Percentiles rank a stretch among this genome's conserved stretches.
Evolutionary conservation across 2,797 vertebrate genomes (phyloP).

Genomic region (Meriones psammophilus): DNA sequence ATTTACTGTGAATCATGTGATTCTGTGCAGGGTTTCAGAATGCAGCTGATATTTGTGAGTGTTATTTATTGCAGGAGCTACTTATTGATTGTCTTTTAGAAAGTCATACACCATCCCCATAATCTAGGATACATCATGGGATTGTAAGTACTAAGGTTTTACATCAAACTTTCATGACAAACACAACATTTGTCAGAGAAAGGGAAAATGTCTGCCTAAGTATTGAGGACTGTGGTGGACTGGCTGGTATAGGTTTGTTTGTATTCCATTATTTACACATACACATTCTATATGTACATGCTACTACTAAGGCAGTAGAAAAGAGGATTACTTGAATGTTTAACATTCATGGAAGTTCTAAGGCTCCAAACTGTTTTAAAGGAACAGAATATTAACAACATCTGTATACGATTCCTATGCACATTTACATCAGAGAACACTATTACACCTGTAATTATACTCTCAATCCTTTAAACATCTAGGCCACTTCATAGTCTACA

Average conservation of each 20-base stretch:
- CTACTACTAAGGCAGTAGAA: neutral
- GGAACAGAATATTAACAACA: neutral
- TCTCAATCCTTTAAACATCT: neutral
- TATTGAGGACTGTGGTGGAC: accelerated
- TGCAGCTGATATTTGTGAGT: neutral
- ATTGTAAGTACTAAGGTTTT: neutral
- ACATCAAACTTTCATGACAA: neutral
- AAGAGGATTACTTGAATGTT: neutral
- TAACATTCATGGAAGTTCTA: neutral
- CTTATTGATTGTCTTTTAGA: neutral
- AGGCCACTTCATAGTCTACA: neutral
- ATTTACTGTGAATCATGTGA: neutral
- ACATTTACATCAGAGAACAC: neutral
- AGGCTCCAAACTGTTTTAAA: neutral
- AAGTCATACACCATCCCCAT: no score
- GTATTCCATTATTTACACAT: neutral
- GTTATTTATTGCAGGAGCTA: neutral
- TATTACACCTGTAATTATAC: neutral
- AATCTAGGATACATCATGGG: neutral
- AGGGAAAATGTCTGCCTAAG: neutral
- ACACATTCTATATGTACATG: neutral
- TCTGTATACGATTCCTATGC: neutral
- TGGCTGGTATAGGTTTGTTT: neutral
- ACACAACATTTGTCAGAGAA: neutral
- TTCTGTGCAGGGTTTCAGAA: neutral